These are phyloP conservation scores for Platynereis dumerilii DNA, from an alignment of 2,888 invertebrate species.

Conservation along the genomic window DNA sequence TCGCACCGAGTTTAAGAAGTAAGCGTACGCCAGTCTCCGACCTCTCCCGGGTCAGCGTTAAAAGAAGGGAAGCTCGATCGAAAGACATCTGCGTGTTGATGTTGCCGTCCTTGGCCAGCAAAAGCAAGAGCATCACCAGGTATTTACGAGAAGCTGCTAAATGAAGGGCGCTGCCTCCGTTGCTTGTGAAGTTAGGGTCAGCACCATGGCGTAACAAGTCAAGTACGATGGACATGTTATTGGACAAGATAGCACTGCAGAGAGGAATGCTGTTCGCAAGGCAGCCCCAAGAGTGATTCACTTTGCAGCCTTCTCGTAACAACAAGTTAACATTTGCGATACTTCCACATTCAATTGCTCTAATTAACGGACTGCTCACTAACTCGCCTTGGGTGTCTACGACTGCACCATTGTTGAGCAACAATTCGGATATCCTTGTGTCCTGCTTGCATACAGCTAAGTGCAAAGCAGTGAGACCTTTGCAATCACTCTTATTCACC, in stretches of 20 bases:
- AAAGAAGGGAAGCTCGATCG: constrained; percentile 22
- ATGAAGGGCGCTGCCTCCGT: constrained; percentile 1
- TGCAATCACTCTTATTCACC: constrained; percentile 21
- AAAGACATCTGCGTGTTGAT: constrained; percentile 17
- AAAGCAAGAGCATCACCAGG: constrained; percentile 17
- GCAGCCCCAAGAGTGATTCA: constrained; percentile 11
- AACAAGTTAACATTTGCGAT: constrained; percentile 7
- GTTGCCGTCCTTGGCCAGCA: constrained; percentile 17
- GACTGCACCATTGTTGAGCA: constrained; percentile 21
- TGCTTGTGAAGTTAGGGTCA: constrained; percentile 6
- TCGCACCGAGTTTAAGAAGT: constrained; percentile 20
- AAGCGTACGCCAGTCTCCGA: constrained; percentile 15
- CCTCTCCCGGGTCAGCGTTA: constrained; percentile 18
- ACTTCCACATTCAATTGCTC: constrained; percentile 19
- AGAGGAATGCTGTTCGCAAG: constrained; percentile 16
- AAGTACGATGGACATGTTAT: constrained; percentile 14
- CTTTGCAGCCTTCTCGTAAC: constrained; percentile 17
- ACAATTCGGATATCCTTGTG: constrained; percentile 17
- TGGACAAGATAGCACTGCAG: constrained; percentile 11
- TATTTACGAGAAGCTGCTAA: neutral
- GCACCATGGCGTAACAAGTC: constrained; percentile 26
- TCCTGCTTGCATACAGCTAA: constrained; percentile 23
- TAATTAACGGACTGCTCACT: constrained; percentile 12
- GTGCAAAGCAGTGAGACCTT: constrained; percentile 24
- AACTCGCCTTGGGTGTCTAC: constrained; percentile 5